Base-by-base conservation (phyloP, 2,888 invertebrate species). In the Gisinianus flammeolus region DNA sequence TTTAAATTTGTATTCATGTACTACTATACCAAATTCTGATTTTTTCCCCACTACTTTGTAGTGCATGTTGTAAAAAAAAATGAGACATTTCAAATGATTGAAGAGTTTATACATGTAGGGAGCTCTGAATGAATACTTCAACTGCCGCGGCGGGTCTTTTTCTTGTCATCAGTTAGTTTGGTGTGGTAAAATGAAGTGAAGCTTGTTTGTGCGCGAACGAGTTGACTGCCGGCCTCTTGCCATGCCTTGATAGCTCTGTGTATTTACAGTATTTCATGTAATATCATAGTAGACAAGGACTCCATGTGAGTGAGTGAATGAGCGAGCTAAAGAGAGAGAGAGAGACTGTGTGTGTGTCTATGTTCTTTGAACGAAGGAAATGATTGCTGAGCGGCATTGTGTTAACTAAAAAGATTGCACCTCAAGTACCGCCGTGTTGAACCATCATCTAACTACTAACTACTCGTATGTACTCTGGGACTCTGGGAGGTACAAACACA, bases 371-470 rank as follows among this genome's bases (percentile, higher is more conserved):
- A 64, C 26, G 64, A 64, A 64, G 22, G 31, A 68, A 35, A 73
- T 82, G 82, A 82, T 82, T 82, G 79, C 79, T 79, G 69, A 75
- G 80, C 81, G 83, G 83, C 83, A 81, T 81, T 76, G 44, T 44
- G 74, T 76, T 80, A 83, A 83, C 83, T 83, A 83, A 77, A 81
- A 83, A 81, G 81, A 83, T 83, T 80, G 80, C 83, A 83, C 83
- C 83, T 83, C 76, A 78, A 71, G 33, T 69, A 62, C 76, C 56
- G 56, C 68, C 44, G 68, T 35, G 68, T 68, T 68, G 68, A 68
- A 26, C 66, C 68, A 68, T 33, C 68, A 33, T 44, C 26, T 64
- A 64, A 24, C 44, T 44, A 26, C 28, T 62, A 62, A 62, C 24
- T 62, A n/a, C 54, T 54, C 54, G 54, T 54, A n/a, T 54, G 19